Evolutionary conservation across 2,113 vertebrate genomes (phyloP).

Genomic region (Hipposideros armiger): DNA sequence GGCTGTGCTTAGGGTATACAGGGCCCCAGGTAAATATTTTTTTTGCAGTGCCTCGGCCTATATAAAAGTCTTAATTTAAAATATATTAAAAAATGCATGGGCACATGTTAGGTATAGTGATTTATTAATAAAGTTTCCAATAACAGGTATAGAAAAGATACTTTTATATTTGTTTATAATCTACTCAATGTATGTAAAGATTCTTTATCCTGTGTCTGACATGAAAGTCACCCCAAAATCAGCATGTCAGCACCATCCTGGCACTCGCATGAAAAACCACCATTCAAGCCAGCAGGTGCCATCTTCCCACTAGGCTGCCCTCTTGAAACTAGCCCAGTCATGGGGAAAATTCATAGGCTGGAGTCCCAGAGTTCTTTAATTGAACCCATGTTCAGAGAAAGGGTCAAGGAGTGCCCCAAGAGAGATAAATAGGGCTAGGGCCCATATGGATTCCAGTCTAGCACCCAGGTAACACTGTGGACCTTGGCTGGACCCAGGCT

Average conservation of each 20-base stretch:
- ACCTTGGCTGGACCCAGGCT: background rate
- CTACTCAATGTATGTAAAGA: background rate
- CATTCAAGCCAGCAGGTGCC: background rate
- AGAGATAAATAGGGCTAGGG: background rate
- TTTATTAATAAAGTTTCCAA: background rate
- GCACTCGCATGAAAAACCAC: background rate
- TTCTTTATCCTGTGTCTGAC: background rate
- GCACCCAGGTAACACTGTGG: background rate
- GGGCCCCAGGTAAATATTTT: background rate
- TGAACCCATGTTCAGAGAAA: background rate
- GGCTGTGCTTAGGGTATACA: background rate
- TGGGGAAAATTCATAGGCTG: background rate
- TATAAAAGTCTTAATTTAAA: background rate
- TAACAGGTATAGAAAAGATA: background rate
- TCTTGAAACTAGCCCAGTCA: background rate
- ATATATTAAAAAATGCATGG: background rate
- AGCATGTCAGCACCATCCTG: background rate
- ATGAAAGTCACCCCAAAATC: slow-evolving; percentile 1
- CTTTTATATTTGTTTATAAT: background rate
- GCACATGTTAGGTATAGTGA: background rate
- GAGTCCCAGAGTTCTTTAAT: background rate
- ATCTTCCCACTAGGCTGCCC: background rate
- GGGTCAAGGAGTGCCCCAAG: background rate
- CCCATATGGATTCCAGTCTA: background rate
- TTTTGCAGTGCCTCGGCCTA: background rate